Evolutionary conservation across 1,140 invertebrate genomes (phyloP), one percentile per base, ranked within the genome.

Genomic region (Platyscapa corneri): DNA sequence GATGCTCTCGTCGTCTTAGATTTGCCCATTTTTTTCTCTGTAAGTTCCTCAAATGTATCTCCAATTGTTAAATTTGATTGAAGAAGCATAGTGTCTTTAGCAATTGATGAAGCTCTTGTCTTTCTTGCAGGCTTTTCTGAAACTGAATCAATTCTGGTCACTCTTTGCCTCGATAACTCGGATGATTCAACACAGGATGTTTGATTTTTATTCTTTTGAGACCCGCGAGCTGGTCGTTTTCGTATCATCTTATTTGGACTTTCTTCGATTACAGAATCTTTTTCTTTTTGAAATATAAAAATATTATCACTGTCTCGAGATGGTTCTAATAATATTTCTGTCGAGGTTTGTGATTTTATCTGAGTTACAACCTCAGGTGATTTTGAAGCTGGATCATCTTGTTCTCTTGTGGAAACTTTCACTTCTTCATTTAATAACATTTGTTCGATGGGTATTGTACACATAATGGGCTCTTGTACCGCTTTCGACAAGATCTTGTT

Each of bases 401-500:
- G 1, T 72, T 81, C 23, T 14, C 32, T 10, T 23, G 1, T 23
- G 14, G 49, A 64, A 53, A 37, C 34, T 23, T 46, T 67, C 18
- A 6, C 27, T 30, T 72, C 65, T 23, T 82, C 30, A 18, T 16
- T 12, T 14, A 79, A 8, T 39, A 20, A 27, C 1, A 27, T 20
- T 53, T 49, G 30, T 46, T 65, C 30, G 0, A 79, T 27, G 1
- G 30, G 8, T 79, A 53, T n/a, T 67, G 37, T 67, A 27, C 12
- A n/a, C 1, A 23, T 30, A 8, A 30, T 75, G 2, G 67, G 70
- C 3, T 74, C 46, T 34, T 8, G 16, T 6, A 79, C 39, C 10
- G 23, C 83, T 14, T 70, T 37, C 12, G 83, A 84, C 0, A 84
- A 23, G 6, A 72, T 78, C 12, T 78, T 72, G 30, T 79, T 84